phyloP scores from a whole-genome alignment of 2,797 vertebrate species.

The Sebastes reedi region DNA sequence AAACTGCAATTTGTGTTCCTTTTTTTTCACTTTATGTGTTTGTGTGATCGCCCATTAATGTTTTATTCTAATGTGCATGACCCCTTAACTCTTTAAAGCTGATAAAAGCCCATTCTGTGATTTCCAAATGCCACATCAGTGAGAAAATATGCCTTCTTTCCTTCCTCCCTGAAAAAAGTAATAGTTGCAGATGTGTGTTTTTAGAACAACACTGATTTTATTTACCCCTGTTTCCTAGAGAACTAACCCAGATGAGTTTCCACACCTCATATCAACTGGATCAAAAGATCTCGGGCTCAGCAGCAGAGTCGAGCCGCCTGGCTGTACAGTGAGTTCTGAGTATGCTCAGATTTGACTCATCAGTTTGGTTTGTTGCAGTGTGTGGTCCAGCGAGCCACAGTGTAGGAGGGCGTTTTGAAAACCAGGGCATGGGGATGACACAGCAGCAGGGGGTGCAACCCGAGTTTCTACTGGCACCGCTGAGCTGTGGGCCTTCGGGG shows the following conservation, averaged over 20 bases:
- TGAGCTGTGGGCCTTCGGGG: constrained; percentile 53
- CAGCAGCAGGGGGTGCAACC: constrained; percentile 69
- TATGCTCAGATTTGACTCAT: constrained; percentile 67
- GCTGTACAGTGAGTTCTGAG: constrained; percentile 43
- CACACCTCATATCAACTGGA: constrained; percentile 26
- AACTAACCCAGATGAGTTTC: constrained; percentile 36
- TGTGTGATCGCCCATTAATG: not conserved
- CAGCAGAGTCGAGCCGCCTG: constrained; percentile 30
- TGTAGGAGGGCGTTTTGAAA: constrained; percentile 50
- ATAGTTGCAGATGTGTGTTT: constrained; percentile 25
- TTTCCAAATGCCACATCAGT: constrained; percentile 28
- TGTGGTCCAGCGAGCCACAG: constrained; percentile 51
- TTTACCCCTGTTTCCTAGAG: not conserved
- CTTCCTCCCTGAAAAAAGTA: constrained; percentile 14
- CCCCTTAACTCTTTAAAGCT: not conserved
- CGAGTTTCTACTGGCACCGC: constrained; percentile 70
- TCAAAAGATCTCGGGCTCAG: constrained; percentile 36
- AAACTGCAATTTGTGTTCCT: not conserved
- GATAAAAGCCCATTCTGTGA: constrained; percentile 8
- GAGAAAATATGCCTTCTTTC: constrained; percentile 26
- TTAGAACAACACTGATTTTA: constrained; percentile 2
- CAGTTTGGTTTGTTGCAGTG: constrained; percentile 61
- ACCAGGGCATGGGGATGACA: constrained; percentile 66
- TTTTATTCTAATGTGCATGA: not conserved
- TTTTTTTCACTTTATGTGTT: not conserved